Conservation (phyloP, 2,797 vertebrate genomes). For the Rhodeus uyekii region DNA sequence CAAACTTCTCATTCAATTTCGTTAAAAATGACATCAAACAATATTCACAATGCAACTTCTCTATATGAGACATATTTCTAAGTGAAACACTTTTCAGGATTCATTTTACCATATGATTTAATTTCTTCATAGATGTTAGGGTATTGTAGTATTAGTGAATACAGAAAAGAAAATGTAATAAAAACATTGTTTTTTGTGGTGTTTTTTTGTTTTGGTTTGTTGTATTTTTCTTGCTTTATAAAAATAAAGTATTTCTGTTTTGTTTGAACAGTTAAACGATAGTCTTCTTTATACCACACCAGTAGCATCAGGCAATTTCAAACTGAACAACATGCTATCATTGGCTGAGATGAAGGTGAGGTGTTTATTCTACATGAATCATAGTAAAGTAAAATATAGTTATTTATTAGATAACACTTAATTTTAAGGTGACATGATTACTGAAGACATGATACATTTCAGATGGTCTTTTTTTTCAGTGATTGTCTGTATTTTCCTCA, state of each 20-base stretch:
- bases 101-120: background rate
- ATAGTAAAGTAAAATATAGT: background rate
- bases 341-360: slow-evolving; percentile 94
- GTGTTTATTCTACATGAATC: background rate
- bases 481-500: slow-evolving; percentile 62
- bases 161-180: background rate
- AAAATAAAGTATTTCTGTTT: background rate
- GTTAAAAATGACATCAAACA: background rate
- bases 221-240: background rate
- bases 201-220: background rate
- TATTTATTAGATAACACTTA: too few species aligned
- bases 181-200: background rate
- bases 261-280: slow-evolving; percentile 86
- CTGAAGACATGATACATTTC: too few species aligned
- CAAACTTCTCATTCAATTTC: background rate
- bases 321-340: slow-evolving; percentile 91
- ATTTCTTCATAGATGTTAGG: background rate
- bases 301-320: slow-evolving; percentile 90
- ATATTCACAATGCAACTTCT: background rate
- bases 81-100: background rate
- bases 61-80: background rate
- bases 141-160: background rate
- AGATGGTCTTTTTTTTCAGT: background rate
- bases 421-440: too few species aligned
- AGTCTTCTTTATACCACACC: slow-evolving; percentile 90